Percentiles rank a stretch among this genome's conserved stretches.
Evolutionary conservation across 2,888 invertebrate species (phyloP).

Genomic region (Pachymerium ferrugineum): DNA sequence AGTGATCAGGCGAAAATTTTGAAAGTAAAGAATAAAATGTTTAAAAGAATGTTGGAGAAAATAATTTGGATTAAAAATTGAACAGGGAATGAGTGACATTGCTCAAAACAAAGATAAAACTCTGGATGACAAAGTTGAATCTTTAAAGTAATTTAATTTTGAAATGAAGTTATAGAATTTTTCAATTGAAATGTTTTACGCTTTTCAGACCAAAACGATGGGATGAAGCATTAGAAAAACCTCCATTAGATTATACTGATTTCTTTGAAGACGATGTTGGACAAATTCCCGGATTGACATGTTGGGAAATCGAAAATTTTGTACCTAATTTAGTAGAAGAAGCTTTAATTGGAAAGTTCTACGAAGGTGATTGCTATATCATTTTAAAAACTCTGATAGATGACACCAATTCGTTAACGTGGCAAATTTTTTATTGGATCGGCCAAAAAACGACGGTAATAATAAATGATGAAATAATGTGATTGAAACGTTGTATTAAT

Average conservation of each 20-base stretch:
- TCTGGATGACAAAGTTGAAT: slow-evolving; percentile 62
- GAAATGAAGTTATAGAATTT: neutral
- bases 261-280: slow-evolving; percentile 94
- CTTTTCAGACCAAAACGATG: slow-evolving; percentile 81
- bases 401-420: slow-evolving; percentile 71
- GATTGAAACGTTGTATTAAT: neutral
- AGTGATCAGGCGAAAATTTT: slow-evolving; percentile 82
- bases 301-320: slow-evolving; percentile 99
- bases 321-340: slow-evolving; percentile 78
- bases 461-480: slow-evolving; percentile 36
- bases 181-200: neutral
- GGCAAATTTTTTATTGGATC: slow-evolving; percentile 99
- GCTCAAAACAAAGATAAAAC: slow-evolving; percentile 75
- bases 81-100: slow-evolving; percentile 74
- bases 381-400: slow-evolving; percentile 81
- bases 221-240: slow-evolving; percentile 93
- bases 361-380: slow-evolving; percentile 98
- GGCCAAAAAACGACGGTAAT: slow-evolving; percentile 86
- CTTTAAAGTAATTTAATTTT: slow-evolving; percentile 59
- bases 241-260: slow-evolving; percentile 92
- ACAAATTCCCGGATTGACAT: slow-evolving; percentile 68
- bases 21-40: slow-evolving; percentile 50
- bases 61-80: slow-evolving; percentile 33
- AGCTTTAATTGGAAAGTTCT: slow-evolving; percentile 93
- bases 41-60: slow-evolving; percentile 40